These are phyloP conservation scores for Xestobium rufovillosum DNA, from an alignment of 2,888 invertebrate genomes.

Conservation along the genomic window DNA sequence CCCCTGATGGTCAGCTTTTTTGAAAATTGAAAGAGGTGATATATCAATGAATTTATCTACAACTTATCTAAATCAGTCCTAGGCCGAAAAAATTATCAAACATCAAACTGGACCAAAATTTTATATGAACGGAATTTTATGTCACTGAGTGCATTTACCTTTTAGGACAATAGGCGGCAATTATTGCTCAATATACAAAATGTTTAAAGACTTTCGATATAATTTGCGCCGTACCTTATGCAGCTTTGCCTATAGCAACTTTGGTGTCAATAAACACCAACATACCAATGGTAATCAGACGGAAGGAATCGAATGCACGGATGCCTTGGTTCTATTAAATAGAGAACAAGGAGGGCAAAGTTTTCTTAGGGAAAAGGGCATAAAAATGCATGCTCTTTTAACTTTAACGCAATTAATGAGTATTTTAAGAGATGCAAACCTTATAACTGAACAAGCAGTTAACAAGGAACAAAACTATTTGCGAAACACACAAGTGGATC, in stretches of 20 bases:
- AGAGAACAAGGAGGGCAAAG: slow-evolving; percentile 83
- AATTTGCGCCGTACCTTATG: slow-evolving; percentile 97
- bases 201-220: slow-evolving; percentile 52
- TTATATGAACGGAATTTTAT: too few relatives aligned
- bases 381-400: slow-evolving; percentile 63
- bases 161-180: too few relatives aligned
- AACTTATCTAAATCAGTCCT: too few relatives aligned
- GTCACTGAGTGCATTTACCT: too few relatives aligned
- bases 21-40: too few relatives aligned
- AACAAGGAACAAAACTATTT: too few relatives aligned
- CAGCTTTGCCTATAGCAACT: slow-evolving; percentile 91
- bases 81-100: too few relatives aligned
- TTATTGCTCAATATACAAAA: slow-evolving; percentile 47
- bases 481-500: slow-evolving; percentile 46
- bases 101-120: too few relatives aligned
- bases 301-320: slow-evolving; percentile 68
- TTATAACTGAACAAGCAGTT: slow-evolving; percentile 55
- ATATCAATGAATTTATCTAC: too few relatives aligned
- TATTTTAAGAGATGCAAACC: slow-evolving; percentile 52
- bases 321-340: slow-evolving; percentile 83
- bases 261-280: slow-evolving; percentile 64
- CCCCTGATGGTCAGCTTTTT: too few relatives aligned
- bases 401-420: slow-evolving; percentile 58
- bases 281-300: slow-evolving; percentile 80
- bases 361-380: slow-evolving; percentile 61